Base-by-base conservation (phyloP, 23 tunicate species). In the Trididemnum clinides region DNA sequence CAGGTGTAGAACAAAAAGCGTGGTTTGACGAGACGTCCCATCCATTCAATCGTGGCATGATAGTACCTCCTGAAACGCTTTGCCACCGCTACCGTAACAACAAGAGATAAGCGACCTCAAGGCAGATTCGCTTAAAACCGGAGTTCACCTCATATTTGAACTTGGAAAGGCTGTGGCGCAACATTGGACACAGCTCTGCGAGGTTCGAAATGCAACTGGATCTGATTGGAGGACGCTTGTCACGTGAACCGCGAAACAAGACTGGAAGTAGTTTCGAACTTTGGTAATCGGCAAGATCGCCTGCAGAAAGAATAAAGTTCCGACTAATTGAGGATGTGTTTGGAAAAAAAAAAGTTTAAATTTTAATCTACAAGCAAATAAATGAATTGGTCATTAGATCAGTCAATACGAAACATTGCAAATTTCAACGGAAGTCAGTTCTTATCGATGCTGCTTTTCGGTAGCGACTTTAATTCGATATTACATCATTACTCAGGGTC, bases 121-220 rank as follows among this genome's bases (percentile, higher is more conserved):
- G n/a, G n/a, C n/a, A n/a, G n/a, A n/a, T n/a, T n/a, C n/a, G n/a
- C n/a, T n/a, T n/a, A n/a, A n/a, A n/a, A n/a, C 54, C 10, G 54
- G 12, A 59, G 3, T 30, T 26, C 28, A 85, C 89, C 89, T 85
- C 89, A 12, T 74, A 62, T 37, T 76, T 30, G 44, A 85, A 74
- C 51, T 15, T 35, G 25, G 82, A 37, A 33, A 85, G 27, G 15
- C 20, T 37, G 37, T 83, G 75, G 22, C 51, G 88, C 23, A 87
- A 50, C 49, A 84, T 39, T 7, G 94, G 85, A 33, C 78, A 79
- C 0, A 89, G 84, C 36, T 89, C 85, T 2, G 88, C 88, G 19
- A 89, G 57, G 54, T 89, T 89, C n/a, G 94, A 89, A 0, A 89
- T 39, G 19, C 78, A 77, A 54, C 88, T 84, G 28, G 82, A 81